These are phyloP conservation scores for Geotrypetes seraphini DNA, from an alignment of 2,797 vertebrate genomes.

Conservation along the genomic window DNA sequence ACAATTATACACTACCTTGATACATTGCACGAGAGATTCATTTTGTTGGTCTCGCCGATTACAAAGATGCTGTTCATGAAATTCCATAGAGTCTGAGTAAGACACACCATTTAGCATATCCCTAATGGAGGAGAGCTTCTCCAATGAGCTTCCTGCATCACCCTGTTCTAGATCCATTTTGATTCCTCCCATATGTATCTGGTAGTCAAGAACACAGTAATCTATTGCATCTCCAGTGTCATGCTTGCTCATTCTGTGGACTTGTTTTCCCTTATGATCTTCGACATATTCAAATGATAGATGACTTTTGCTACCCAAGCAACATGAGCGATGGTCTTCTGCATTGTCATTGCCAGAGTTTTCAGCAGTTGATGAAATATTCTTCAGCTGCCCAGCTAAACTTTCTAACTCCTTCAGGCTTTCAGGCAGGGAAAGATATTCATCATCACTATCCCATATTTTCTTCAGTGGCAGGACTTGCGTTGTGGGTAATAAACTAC, in stretches of 20 bases:
- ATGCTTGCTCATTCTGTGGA: background rate
- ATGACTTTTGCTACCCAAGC: background rate
- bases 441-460: constrained; percentile 59
- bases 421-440: constrained; percentile 73
- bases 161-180: background rate
- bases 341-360: constrained; percentile 14
- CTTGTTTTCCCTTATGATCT: background rate
- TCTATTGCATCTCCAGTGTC: background rate
- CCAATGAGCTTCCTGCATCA: constrained; percentile 2
- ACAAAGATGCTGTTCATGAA: constrained; percentile 3
- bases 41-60: constrained; percentile 21
- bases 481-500: constrained; percentile 30
- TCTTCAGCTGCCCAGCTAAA: constrained; percentile 61
- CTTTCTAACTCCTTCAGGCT: constrained; percentile 65
- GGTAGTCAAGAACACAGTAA: background rate
- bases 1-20: too few species aligned
- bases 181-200: background rate
- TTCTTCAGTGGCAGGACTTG: constrained; percentile 34
- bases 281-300: background rate
- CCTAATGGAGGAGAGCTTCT: constrained; percentile 28
- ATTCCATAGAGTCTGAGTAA: constrained; percentile 4
- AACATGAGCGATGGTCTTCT: background rate
- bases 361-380: constrained; percentile 40
- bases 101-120: constrained; percentile 25
- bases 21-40: constrained; percentile 63